Evolutionary conservation across 2,797 vertebrate species (phyloP).

Genomic region (Columba guinea): DNA sequence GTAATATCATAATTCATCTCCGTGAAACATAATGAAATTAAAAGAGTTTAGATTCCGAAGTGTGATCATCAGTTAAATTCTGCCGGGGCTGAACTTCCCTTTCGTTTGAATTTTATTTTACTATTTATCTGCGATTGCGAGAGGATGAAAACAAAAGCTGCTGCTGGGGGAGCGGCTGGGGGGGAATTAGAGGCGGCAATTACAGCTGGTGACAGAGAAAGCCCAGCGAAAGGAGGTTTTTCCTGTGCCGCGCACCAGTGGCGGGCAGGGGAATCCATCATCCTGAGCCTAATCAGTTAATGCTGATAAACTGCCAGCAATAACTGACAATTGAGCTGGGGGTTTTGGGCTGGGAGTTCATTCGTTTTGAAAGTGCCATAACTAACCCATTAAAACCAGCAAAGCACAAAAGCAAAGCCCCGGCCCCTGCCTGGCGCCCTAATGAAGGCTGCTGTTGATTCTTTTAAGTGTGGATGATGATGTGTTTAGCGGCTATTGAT

Average conservation of each 20-base stretch:
- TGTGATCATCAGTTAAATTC: slow-evolving; percentile 76
- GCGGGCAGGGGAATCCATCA: slow-evolving; percentile 73
- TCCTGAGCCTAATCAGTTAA: slow-evolving; percentile 79
- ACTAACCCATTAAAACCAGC: slow-evolving; percentile 49
- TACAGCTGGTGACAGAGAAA: slow-evolving; percentile 29
- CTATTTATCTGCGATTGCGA: slow-evolving; percentile 40
- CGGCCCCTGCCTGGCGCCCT: slow-evolving; percentile 34
- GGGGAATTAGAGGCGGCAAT: slow-evolving; percentile 19
- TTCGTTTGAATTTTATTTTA: slow-evolving; percentile 77
- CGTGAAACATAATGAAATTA: slow-evolving; percentile 72
- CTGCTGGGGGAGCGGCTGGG: not conserved
- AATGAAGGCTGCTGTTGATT: slow-evolving; percentile 32
- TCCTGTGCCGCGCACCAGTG: not conserved
- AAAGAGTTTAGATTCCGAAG: slow-evolving; percentile 76
- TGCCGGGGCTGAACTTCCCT: slow-evolving; percentile 71
- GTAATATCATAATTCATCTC: slow-evolving; percentile 76
- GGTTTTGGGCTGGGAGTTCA: slow-evolving; percentile 67
- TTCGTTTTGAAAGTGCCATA: slow-evolving; percentile 72
- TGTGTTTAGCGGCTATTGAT: slow-evolving; percentile 39
- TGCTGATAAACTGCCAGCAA: slow-evolving; percentile 82
- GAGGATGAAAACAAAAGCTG: slow-evolving; percentile 48
- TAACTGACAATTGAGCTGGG: slow-evolving; percentile 77
- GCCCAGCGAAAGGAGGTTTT: not conserved
- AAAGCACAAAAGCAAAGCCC: slow-evolving; percentile 33
- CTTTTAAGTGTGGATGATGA: slow-evolving; percentile 42